Conservation (phyloP, 2,113 vertebrate genomes). For the Argyrosomus japonicus region DNA sequence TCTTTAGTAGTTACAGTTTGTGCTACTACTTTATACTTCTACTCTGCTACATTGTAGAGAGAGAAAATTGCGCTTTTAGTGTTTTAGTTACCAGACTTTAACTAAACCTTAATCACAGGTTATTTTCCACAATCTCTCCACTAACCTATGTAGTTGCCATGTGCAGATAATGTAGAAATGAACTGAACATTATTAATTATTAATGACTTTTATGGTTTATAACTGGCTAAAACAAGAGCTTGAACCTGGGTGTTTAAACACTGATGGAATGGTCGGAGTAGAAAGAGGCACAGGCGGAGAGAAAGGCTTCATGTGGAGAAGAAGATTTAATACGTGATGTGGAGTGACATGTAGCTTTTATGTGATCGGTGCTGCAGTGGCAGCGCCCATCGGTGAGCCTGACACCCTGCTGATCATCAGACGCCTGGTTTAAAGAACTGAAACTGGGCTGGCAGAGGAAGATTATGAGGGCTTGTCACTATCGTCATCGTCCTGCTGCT, state of each 20-base stretch:
- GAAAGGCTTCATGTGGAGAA: conserved; percentile 44
- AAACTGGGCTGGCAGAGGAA: conserved; percentile 18
- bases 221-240: not conserved
- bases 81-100: too few relatives aligned
- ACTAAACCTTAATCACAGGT: too few relatives aligned
- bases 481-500: not conserved
- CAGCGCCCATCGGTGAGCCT: conserved; percentile 37
- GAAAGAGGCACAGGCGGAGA: not conserved
- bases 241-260: not conserved
- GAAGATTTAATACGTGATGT: conserved; percentile 55
- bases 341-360: conserved; percentile 52
- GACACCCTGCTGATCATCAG: conserved; percentile 48
- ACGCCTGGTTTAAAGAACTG: conserved; percentile 5
- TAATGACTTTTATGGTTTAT: not conserved
- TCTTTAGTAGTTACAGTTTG: too few relatives aligned
- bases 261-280: conserved; percentile 6
- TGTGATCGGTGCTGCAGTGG: conserved; percentile 30
- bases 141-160: not conserved
- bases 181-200: too few relatives aligned
- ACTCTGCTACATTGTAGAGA: too few relatives aligned
- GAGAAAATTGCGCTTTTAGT: too few relatives aligned
- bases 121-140: too few relatives aligned
- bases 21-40: too few relatives aligned
- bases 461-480: not conserved
- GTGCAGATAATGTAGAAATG: not conserved